Evolutionary conservation across 2,113 vertebrate genomes (phyloP).

Genomic region (Bathybates hornii): DNA sequence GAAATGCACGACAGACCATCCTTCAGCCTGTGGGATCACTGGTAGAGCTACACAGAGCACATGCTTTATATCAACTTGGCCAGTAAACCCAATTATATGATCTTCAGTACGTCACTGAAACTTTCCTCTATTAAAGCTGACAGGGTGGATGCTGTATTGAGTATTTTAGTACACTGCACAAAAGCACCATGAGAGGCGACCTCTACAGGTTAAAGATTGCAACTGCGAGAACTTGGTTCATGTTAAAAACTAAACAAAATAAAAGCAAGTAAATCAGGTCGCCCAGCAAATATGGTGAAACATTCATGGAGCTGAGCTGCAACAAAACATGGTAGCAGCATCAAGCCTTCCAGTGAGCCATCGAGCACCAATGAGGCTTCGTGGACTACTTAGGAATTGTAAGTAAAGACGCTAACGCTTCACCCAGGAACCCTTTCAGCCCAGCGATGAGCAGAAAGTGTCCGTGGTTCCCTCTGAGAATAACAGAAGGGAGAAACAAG

Average conservation of each 20-base stretch:
- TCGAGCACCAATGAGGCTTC: neutral
- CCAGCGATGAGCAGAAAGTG: neutral
- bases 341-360: neutral
- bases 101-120: neutral
- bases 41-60: neutral
- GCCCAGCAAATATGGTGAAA: neutral
- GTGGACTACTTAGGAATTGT: neutral
- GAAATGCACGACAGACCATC: neutral
- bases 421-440: neutral
- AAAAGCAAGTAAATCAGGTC: neutral
- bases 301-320: neutral
- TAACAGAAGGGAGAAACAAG: neutral
- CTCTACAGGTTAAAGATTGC: neutral
- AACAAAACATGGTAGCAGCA: neutral
- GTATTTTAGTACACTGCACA: neutral
- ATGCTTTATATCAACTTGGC: rapidly evolving
- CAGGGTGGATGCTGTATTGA: neutral
- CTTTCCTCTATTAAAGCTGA: neutral
- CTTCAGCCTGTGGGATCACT: neutral
- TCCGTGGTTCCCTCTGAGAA: rapidly evolving
- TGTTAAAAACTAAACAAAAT: neutral
- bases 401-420: rapidly evolving
- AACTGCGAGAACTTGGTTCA: rapidly evolving
- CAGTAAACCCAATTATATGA: neutral
- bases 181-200: neutral